Conservation (phyloP, 2,888 invertebrate genomes). For the Caenorhabditis becei region DNA sequence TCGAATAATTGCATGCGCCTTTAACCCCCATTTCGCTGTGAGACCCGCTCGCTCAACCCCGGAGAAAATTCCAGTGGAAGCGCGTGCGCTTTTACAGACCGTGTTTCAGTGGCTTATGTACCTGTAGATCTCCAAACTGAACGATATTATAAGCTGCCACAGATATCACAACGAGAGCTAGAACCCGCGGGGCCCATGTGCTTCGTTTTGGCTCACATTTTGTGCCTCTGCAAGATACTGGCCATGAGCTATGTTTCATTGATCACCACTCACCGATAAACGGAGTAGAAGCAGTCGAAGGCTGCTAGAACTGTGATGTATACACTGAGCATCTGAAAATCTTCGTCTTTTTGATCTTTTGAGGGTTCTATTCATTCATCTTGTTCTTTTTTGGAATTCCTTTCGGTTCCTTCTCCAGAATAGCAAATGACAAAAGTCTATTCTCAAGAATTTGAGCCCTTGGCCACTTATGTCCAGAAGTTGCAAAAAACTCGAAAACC, state of each 20-base stretch:
- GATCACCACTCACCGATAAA: conserved; percentile 60
- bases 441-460: conserved; percentile 28
- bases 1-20: no score
- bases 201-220: conserved; percentile 55
- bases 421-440: conserved; percentile 3
- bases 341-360: background rate
- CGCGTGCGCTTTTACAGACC: no score
- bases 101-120: conserved; percentile 31
- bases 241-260: no score
- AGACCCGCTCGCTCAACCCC: no score
- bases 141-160: conserved; percentile 74
- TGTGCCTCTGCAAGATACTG: conserved; percentile 57
- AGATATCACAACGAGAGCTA: conserved; percentile 68
- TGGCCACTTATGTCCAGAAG: conserved; percentile 31
- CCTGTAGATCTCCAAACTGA: conserved; percentile 75
- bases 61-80: no score
- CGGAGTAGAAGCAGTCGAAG: conserved; percentile 76
- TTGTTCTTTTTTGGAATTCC: conserved; percentile 6
- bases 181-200: conserved; percentile 67
- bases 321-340: conserved; percentile 75
- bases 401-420: background rate
- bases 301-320: conserved; percentile 79
- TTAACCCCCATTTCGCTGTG: no score
- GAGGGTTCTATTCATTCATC: background rate
- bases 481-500: conserved; percentile 31